Evolutionary conservation across 2,113 vertebrate genomes (phyloP).

Genomic region (Melanostigma gelatinosum): DNA sequence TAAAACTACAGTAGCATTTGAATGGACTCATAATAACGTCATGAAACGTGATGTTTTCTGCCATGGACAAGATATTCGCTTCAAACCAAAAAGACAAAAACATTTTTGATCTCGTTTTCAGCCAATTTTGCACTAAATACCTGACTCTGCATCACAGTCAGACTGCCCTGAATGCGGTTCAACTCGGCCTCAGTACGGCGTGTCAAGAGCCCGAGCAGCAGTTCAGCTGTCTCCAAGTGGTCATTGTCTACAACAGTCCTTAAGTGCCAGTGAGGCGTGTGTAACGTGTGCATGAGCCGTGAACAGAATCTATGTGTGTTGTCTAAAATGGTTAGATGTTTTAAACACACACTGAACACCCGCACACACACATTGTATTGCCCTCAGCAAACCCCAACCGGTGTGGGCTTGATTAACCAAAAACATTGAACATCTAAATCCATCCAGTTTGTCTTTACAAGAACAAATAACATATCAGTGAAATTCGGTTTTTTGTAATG

Average conservation of each 20-base stretch:
- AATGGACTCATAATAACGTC: background rate
- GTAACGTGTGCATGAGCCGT: constrained; percentile 65
- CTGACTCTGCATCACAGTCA: background rate
- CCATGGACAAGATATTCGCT: background rate
- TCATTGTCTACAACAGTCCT: constrained; percentile 43
- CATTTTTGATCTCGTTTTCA: background rate
- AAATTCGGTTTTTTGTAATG: background rate
- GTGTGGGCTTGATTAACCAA: background rate
- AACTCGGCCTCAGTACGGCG: background rate
- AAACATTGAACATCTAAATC: constrained; percentile 1
- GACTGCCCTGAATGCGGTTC: background rate
- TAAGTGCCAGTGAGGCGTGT: constrained; percentile 56
- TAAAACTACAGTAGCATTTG: background rate
- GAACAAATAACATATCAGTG: background rate
- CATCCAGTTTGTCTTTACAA: background rate
- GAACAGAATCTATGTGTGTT: constrained; percentile 53
- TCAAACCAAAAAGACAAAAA: background rate
- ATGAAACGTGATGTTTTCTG: background rate
- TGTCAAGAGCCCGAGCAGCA: constrained; percentile 11
- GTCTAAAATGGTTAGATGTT: constrained; percentile 51
- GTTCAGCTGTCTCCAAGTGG: constrained; percentile 24
- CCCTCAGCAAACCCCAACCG: background rate
- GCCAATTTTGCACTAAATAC: background rate
- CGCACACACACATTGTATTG: background rate
- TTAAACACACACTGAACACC: constrained; percentile 22